phyloP scores from a whole-genome alignment of 2,888 invertebrate genomes.

The Rhogogaster chlorosoma region DNA sequence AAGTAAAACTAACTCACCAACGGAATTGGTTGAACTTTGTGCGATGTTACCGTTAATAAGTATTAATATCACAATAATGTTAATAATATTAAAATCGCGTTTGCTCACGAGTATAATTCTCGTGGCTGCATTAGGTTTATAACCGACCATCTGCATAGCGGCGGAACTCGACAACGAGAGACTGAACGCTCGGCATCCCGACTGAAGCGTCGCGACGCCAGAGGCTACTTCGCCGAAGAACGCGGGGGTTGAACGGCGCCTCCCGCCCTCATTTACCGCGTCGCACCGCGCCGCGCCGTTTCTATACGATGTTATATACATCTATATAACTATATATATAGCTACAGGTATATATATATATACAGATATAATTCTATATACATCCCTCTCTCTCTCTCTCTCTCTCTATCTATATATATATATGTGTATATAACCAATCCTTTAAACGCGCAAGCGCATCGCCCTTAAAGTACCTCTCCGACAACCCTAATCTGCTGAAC shows the following conservation, averaged over 20 bases:
- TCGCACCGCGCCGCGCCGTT: constrained; percentile 54
- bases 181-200: constrained; percentile 76
- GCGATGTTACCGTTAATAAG: background rate
- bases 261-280: constrained; percentile 22
- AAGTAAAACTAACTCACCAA: background rate
- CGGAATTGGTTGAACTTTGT: constrained; percentile 20
- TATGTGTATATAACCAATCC: background rate
- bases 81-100: background rate
- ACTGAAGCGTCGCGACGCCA: constrained; percentile 70
- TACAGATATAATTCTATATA: background rate
- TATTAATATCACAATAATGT: constrained; percentile 12
- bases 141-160: constrained; percentile 39
- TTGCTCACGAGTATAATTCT: constrained; percentile 12
- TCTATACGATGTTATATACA: background rate
- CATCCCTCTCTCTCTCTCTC: constrained; percentile 11
- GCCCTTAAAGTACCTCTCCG: constrained; percentile 38
- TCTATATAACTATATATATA: no score
- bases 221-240: constrained; percentile 21
- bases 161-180: constrained; percentile 69
- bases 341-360: background rate
- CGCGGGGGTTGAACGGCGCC: constrained; percentile 53
- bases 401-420: background rate
- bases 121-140: constrained; percentile 35
- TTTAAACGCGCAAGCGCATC: constrained; percentile 57
- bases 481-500: constrained; percentile 58